Conservation (phyloP, 2,888 invertebrate species). For the Belgica antarctica region DNA sequence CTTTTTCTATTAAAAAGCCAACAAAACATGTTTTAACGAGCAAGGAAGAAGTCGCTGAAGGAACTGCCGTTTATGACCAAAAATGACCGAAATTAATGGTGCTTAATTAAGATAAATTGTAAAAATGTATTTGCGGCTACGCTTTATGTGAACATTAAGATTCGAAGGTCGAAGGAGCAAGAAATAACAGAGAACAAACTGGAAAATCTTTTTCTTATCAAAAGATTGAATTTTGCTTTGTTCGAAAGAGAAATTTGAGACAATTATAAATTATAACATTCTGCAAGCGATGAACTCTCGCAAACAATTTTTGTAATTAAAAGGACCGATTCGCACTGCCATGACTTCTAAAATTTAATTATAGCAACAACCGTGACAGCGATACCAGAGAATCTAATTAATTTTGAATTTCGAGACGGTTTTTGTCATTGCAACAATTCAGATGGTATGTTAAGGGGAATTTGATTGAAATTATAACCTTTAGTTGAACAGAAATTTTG, state of each 20-base stretch:
- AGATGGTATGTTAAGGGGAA: too few species aligned
- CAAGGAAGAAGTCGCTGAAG: too few species aligned
- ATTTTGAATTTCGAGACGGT: too few species aligned
- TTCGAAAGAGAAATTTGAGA: background rate
- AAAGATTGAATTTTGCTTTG: background rate
- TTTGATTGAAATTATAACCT: too few species aligned
- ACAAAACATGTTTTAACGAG: background rate
- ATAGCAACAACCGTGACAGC: too few species aligned
- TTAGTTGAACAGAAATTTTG: too few species aligned
- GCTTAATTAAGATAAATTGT: slow-evolving; percentile 18
- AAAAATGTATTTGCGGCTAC: background rate
- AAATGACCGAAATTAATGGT: background rate
- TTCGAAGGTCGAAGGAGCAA: background rate
- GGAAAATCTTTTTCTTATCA: background rate
- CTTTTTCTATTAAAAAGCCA: background rate
- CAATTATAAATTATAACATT: background rate
- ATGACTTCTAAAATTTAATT: too few species aligned
- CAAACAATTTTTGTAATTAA: background rate
- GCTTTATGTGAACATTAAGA: slow-evolving; percentile 15
- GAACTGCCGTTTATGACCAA: slow-evolving; percentile 5
- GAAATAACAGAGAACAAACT: background rate
- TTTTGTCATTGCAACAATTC: too few species aligned
- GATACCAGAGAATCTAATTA: too few species aligned
- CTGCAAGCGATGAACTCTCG: background rate
- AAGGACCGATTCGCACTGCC: too few species aligned